Evolutionary conservation across 2,113 vertebrate genomes (phyloP), one percentile per base, ranked within the genome.

Genomic region (Andinoacara biseriatus): DNA sequence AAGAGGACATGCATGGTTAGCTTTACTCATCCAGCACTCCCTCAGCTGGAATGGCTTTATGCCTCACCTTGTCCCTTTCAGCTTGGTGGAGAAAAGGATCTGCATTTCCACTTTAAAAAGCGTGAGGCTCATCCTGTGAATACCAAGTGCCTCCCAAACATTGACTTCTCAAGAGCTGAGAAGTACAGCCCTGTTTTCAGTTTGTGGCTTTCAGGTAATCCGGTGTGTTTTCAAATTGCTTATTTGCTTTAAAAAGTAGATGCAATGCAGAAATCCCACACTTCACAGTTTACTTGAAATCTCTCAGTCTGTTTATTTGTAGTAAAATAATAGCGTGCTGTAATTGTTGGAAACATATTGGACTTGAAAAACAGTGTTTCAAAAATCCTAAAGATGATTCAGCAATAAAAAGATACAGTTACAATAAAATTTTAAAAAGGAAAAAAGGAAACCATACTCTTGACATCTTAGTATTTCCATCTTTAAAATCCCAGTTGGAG

Each of bases 1-100:
- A 72, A 15, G 74, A 85, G 57, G 78, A 81, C 81, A 83, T 38
- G 67, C 85, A 74, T 87, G 86, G 84, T 89, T 89, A 85, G 67
- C 49, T 80, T 59, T 40, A 72, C 31, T 86, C 58, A 78, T 80
- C 77, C 80, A 74, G 61, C 61, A 74, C 74, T 72, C 61, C 69
- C 81, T 82, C 58, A 58, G 78, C 74, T 87, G 58, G 31, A 58
- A 10, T 60, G 31, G 76, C 72, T 83, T 74, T 31, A 24, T 65
- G 78, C 75, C 62, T 75, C 61, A 38, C 69, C 61, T 58, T 63
- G 65, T 62, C 60, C 40, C 7, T 0, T 59, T 88, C 18, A 61
- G 80, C 46, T 74, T 43, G 10, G 26, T 29, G 11, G 58, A 58
- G 60, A 61, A 86, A 18, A 57, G 2, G 9, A 26, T 31, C n/a